A percentile compares a stretch with the other conserved stretches of the same genome.
phyloP scores from a whole-genome alignment of 2,888 invertebrate genomes.

The Craniophora ligustri region DNA sequence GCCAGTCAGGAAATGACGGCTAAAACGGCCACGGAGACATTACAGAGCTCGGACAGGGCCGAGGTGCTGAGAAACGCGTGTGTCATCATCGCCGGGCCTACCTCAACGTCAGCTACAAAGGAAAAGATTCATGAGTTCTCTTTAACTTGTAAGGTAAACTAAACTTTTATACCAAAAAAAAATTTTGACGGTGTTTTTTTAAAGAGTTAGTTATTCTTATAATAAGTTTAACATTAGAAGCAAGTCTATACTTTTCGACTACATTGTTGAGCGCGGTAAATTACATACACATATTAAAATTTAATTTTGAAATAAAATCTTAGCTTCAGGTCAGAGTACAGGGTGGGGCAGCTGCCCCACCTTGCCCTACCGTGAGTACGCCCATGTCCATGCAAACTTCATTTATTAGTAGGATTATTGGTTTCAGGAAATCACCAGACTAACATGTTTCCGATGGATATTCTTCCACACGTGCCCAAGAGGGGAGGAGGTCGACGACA shows the following conservation, averaged over 20 bases:
- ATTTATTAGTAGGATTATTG: neutral
- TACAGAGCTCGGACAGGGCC: slow-evolving; percentile 52
- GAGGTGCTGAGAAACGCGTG: slow-evolving; percentile 59
- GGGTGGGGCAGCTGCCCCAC: too few relatives aligned
- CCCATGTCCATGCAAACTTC: neutral
- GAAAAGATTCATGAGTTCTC: slow-evolving; percentile 64
- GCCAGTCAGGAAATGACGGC: slow-evolving; percentile 62
- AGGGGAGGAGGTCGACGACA: slow-evolving; percentile 72
- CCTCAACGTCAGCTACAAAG: slow-evolving; percentile 52
- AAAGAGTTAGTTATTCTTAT: too few relatives aligned
- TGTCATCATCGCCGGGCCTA: slow-evolving; percentile 76
- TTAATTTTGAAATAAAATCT: too few relatives aligned
- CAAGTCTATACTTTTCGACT: too few relatives aligned
- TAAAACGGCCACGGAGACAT: slow-evolving; percentile 51
- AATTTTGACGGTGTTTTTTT: too few relatives aligned
- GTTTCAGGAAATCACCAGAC: slow-evolving; percentile 67
- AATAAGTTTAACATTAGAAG: too few relatives aligned
- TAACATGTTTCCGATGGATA: slow-evolving; percentile 65
- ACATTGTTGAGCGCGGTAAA: too few relatives aligned
- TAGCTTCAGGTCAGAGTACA: too few relatives aligned
- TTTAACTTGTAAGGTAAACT: slow-evolving; percentile 34
- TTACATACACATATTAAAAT: too few relatives aligned
- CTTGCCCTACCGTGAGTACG: neutral
- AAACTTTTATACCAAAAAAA: too few relatives aligned
- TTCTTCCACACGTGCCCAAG: slow-evolving; percentile 80